Conservation (phyloP, 37 sponge, comb jelly and placozoan species). For the Corticium candelabrum region DNA sequence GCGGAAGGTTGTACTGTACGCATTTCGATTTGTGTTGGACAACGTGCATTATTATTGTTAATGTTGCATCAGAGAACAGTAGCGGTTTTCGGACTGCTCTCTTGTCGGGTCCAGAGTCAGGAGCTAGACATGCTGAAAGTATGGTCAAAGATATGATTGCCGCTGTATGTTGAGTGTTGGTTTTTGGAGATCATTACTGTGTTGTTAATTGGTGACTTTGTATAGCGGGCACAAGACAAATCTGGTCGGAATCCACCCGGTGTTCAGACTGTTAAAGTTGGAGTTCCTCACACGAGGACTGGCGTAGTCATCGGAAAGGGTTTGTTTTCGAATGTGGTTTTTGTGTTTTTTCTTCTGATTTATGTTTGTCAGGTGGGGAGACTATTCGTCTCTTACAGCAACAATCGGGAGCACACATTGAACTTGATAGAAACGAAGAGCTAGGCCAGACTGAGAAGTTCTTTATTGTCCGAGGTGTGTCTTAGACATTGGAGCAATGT, state of each 20-base stretch:
- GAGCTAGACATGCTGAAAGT: slow-evolving; percentile 63
- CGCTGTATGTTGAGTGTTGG: background rate
- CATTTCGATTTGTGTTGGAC: background rate
- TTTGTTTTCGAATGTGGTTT: slow-evolving; percentile 7
- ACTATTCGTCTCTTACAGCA: slow-evolving; percentile 84
- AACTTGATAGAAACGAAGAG: slow-evolving; percentile 59
- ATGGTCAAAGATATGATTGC: slow-evolving; percentile 13
- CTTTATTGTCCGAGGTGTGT: slow-evolving; percentile 82
- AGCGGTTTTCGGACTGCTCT: slow-evolving; percentile 49
- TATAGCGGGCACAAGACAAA: too few species aligned
- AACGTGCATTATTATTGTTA: too few species aligned
- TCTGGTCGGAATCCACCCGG: slow-evolving; percentile 67
- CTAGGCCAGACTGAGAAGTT: slow-evolving; percentile 62
- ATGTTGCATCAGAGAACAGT: slow-evolving; percentile 38
- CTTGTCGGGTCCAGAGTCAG: slow-evolving; percentile 58
- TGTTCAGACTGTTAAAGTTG: slow-evolving; percentile 38
- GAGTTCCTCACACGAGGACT: slow-evolving; percentile 72
- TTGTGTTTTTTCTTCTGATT: background rate
- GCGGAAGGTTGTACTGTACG: too few species aligned
- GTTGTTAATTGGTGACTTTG: too few species aligned
- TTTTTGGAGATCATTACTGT: too few species aligned
- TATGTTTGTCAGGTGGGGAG: slow-evolving; percentile 69
- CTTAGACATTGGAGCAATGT: slow-evolving; percentile 15
- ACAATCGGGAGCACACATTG: slow-evolving; percentile 92
- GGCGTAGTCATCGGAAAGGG: slow-evolving; percentile 95